Evolutionary conservation across 2,113 vertebrate species (phyloP).

Genomic region (Odocoileus virginianus): DNA sequence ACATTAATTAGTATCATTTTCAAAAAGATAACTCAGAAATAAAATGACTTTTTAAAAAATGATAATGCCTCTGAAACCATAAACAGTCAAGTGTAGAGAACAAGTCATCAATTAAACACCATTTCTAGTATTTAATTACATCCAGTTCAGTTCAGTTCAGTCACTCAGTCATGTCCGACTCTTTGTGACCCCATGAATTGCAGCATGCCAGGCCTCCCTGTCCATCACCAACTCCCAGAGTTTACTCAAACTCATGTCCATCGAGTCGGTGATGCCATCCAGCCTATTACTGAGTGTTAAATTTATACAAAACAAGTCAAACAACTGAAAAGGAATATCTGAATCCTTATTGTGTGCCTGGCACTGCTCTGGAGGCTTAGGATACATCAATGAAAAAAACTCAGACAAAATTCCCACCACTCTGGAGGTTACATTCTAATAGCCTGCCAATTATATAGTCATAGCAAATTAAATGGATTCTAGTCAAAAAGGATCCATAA

Average conservation of each 20-base stretch:
- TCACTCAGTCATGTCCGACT: no score
- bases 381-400: background rate
- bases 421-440: background rate
- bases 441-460: background rate
- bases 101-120: background rate
- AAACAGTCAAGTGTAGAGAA: constrained; percentile 5
- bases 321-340: background rate
- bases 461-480: background rate
- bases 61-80: constrained; percentile 2
- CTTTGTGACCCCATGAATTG: no score
- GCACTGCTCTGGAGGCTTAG: background rate
- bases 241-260: no score
- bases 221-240: no score
- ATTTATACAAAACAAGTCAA: constrained; percentile 22
- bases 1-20: background rate
- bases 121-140: background rate
- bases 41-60: background rate
- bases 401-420: background rate
- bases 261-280: no score
- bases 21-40: background rate
- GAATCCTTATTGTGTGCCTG: background rate
- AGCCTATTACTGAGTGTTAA: background rate
- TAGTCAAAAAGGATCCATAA: background rate
- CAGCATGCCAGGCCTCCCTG: no score
- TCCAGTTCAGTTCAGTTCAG: background rate